A percentile compares a stretch with the other conserved stretches of the same genome.
Evolutionary conservation across 2,888 invertebrate genomes (phyloP).

Genomic region (Acleris holmiana): DNA sequence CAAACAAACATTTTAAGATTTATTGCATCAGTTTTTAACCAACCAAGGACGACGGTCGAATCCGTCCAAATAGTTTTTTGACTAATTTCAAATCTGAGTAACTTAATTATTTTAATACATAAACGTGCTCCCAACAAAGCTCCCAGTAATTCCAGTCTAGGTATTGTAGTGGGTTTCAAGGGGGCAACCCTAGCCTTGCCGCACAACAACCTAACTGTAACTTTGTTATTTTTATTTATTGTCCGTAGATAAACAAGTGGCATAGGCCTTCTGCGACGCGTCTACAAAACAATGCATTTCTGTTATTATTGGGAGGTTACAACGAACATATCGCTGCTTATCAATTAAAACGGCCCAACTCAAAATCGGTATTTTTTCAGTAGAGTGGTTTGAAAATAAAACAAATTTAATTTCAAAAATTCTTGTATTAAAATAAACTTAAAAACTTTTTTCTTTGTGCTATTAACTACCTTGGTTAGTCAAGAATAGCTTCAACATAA

Average conservation of each 20-base stretch:
- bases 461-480: no score
- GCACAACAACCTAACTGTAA: neutral
- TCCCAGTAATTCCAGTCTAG: neutral
- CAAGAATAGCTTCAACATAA: no score
- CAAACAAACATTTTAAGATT: neutral
- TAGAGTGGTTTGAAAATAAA: no score
- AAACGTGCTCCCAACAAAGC: conserved; percentile 1
- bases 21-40: neutral
- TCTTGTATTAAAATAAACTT: no score
- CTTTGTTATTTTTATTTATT: neutral
- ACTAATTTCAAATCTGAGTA: neutral
- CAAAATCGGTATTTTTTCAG: no score
- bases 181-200: conserved; percentile 1
- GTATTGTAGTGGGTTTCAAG: neutral
- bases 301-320: neutral
- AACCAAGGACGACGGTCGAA: neutral
- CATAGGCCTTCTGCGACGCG: neutral
- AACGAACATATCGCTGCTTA: neutral
- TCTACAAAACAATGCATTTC: conserved; percentile 8
- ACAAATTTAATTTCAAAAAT: no score
- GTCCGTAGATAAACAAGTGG: neutral
- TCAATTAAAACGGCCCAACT: no score
- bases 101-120: neutral
- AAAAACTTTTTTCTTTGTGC: no score
- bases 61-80: neutral